Evolutionary conservation across 2,113 vertebrate species (phyloP).

Genomic region (Perca fluviatilis): DNA sequence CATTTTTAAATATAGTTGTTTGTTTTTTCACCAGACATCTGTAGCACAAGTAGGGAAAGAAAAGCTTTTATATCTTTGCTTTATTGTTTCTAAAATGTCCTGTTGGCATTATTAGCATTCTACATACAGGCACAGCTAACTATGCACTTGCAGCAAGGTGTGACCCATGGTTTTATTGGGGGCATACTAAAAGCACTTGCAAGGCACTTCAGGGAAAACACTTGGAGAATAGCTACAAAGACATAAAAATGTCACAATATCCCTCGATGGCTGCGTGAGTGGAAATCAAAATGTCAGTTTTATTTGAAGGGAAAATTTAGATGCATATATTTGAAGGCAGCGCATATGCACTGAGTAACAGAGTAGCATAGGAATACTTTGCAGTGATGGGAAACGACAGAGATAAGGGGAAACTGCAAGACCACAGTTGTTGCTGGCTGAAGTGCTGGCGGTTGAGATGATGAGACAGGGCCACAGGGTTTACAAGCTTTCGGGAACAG

Average conservation of each 20-base stretch:
- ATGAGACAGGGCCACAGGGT: conserved; percentile 13
- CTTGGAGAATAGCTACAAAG: not conserved
- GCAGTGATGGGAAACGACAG: conserved; percentile 7
- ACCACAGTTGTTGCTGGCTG: conserved; percentile 24
- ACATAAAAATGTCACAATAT: conserved; percentile 7
- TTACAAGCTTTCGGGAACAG: conserved; percentile 18
- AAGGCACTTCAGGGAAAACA: conserved; percentile 3
- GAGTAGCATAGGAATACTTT: not conserved
- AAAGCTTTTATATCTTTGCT: not conserved
- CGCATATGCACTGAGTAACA: not conserved
- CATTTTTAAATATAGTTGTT: not conserved
- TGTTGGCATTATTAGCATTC: conserved; percentile 16
- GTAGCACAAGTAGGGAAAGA: too few relatives aligned
- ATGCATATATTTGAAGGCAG: not conserved
- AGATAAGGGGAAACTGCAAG: conserved; percentile 19
- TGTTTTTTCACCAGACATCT: not conserved
- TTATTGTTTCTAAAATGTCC: not conserved
- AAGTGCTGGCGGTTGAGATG: conserved; percentile 37
- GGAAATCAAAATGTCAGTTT: conserved; percentile 19
- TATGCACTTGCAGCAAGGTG: not conserved
- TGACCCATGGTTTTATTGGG: not conserved
- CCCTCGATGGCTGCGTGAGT: not conserved
- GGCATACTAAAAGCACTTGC: not conserved
- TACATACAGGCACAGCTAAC: not conserved
- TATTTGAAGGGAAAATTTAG: not conserved